phyloP scores from a whole-genome alignment of 92 coral and sea anemone species.

The Galaxea fascicularis region DNA sequence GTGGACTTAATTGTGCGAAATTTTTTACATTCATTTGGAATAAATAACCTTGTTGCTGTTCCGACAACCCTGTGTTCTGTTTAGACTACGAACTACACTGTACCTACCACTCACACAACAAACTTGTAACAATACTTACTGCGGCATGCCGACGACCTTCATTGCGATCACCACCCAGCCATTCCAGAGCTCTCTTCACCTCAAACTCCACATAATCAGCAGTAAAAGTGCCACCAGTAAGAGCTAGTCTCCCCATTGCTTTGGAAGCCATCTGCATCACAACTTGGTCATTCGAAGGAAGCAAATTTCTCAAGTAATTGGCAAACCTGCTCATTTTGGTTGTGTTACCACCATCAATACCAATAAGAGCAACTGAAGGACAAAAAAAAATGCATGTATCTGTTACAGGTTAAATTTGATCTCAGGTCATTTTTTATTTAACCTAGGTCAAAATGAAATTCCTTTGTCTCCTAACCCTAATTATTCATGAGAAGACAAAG shows the following conservation, averaged over 20 bases:
- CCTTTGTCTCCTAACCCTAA: too few relatives aligned
- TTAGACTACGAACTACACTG: background rate
- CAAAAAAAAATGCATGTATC: background rate
- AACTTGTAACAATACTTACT: conserved; percentile 50
- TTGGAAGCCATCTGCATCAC: conserved; percentile 99
- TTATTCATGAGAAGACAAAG: too few relatives aligned
- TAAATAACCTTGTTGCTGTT: too few relatives aligned
- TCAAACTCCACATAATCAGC: conserved; percentile 99
- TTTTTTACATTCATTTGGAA: too few relatives aligned
- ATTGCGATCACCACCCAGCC: conserved; percentile 98
- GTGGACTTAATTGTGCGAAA: too few relatives aligned
- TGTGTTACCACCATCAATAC: conserved; percentile 97
- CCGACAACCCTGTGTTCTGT: too few relatives aligned
- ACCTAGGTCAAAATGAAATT: too few relatives aligned
- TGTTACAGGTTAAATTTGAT: background rate
- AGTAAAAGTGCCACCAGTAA: conserved; percentile 97
- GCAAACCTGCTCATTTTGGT: conserved; percentile 97
- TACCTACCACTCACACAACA: too few relatives aligned
- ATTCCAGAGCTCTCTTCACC: conserved; percentile 93
- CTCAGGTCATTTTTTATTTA: too few relatives aligned
- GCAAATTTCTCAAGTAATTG: conserved; percentile 88
- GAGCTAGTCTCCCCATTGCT: conserved; percentile 96
- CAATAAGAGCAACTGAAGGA: conserved; percentile 82
- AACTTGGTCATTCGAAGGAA: conserved; percentile 94
- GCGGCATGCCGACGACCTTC: conserved; percentile 99